Conservation (phyloP, 2,113 vertebrate species). For the Ciconia boyciana region DNA sequence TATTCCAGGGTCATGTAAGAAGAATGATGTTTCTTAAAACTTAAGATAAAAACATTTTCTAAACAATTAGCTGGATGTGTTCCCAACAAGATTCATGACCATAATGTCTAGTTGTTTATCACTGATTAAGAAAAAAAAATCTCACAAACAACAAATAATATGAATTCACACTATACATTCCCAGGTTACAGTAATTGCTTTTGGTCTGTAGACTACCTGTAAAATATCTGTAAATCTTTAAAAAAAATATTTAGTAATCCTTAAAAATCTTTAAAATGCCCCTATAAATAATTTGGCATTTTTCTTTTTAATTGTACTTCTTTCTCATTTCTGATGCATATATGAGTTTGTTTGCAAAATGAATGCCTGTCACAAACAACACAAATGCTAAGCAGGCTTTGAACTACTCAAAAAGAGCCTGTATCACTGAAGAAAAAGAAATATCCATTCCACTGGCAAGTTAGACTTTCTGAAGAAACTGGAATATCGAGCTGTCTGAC, state of each 20-base stretch:
- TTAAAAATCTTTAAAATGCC: neutral
- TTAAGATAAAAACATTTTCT: neutral
- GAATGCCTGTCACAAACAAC: neutral
- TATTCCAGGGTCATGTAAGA: neutral
- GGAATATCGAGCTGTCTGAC: constrained; percentile 22
- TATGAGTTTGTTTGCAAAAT: neutral
- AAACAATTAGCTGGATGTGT: neutral
- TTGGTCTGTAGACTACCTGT: neutral
- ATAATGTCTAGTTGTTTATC: neutral
- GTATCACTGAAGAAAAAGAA: neutral
- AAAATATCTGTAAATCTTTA: neutral
- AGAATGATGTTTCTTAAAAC: neutral
- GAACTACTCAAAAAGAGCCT: neutral
- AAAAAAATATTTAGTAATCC: neutral
- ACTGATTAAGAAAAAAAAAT: neutral
- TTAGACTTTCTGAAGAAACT: neutral
- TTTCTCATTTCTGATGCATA: neutral
- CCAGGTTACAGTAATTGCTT: neutral
- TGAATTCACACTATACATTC: neutral
- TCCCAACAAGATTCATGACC: neutral
- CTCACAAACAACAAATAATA: neutral
- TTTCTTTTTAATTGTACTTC: neutral
- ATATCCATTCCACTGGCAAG: neutral
- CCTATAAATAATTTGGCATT: neutral
- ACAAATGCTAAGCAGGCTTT: neutral